Base-by-base conservation (phyloP, 2,797 vertebrate species). In the Setipinna tenuifilis region DNA sequence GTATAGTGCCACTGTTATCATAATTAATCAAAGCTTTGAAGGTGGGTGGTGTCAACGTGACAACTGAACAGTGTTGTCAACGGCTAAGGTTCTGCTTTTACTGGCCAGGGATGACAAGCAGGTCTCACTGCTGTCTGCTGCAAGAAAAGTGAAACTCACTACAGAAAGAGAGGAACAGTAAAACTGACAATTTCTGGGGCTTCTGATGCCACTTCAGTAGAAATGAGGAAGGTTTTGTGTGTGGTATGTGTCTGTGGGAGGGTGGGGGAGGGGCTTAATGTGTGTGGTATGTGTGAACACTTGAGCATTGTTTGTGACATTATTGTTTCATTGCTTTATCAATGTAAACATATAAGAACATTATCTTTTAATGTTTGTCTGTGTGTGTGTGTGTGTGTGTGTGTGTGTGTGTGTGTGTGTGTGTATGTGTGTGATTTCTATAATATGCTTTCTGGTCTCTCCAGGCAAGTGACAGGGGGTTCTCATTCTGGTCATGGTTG, bases 401-500 rank as follows among this genome's bases (percentile, higher is more conserved):
- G 35, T 41, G 35, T 41, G 2, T 41, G 35, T 41, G 35, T 41
- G 35, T 41, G 35, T 41, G 35, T 5, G 35, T 41, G 35, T 41
- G 35, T 41, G 2, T 41, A 5, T 41, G 35, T 41, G 35, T 41
- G 35, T 41, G 35, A n/a, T 5, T 3, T 78, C 7, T 78, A 25
- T 44, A 7, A 78, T 78, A 10, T 57, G 54, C 28, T 54, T 61
- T 14, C 23, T 80, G 41, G 50, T 14, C 46, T 46, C 46, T 46
- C 44, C 65, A 59, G 71, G 14, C 71, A 44, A 1, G 31, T 21
- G 0, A 95, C 48, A 96, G 98, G 94, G 95, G 89, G 31, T 96
- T 97, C 54, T 89, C 94, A 16, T 94, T 94, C 87, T 98, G 98
- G 98, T 90, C 96, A 75, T 98, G 98, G 98, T 96, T 98, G 0